Conservation (phyloP, 1,140 invertebrate genomes). For the Leptinotarsa defecta region DNA sequence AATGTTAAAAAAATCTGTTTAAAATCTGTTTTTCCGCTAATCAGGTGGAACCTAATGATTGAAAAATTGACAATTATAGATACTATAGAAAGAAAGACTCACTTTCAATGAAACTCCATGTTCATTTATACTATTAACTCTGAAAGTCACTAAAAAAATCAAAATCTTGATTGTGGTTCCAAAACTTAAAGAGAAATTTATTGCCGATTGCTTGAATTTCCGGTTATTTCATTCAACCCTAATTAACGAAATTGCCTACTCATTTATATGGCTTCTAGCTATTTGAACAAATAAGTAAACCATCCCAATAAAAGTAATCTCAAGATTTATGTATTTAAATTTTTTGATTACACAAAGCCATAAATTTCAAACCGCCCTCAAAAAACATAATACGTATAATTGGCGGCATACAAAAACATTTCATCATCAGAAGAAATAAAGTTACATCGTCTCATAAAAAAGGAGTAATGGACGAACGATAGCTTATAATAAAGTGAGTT, state of each 20-base stretch:
- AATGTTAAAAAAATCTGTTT: too few species aligned
- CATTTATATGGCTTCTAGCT: constrained; percentile 7
- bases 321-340: constrained; percentile 18
- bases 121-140: too few species aligned
- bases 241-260: background rate
- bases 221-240: background rate
- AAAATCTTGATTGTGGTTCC: too few species aligned
- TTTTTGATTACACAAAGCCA: constrained; percentile 3
- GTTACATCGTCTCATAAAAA: constrained; percentile 14
- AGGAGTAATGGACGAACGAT: constrained; percentile 18
- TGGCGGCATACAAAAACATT: constrained; percentile 4
- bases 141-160: too few species aligned
- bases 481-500: constrained; percentile 27
- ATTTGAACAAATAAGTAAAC: constrained; percentile 6
- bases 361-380: constrained; percentile 2
- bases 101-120: too few species aligned
- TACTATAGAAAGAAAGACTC: too few species aligned
- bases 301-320: constrained; percentile 19
- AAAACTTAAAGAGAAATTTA: too few species aligned
- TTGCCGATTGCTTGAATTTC: background rate
- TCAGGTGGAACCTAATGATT: too few species aligned
- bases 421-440: constrained; percentile 8
- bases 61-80: too few species aligned
- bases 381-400: constrained; percentile 19
- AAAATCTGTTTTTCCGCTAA: too few species aligned